Conservation (phyloP, 2,113 vertebrate species). For the Brachypodius melanocephalos region DNA sequence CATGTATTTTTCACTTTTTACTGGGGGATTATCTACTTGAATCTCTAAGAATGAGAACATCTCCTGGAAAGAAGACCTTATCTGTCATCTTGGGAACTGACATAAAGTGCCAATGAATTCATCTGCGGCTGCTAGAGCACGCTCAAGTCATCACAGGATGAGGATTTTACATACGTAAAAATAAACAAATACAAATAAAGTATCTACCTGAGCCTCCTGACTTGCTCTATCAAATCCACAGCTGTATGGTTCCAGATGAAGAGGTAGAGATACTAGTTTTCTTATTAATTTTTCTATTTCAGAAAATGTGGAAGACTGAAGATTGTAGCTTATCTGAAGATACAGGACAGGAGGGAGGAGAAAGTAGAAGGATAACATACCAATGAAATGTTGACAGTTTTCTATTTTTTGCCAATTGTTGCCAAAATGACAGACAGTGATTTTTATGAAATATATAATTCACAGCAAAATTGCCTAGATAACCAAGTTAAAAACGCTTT, state of each 20-base stretch:
- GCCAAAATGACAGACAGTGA: slow-evolving; percentile 68
- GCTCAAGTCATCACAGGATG: background rate
- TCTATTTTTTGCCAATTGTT: slow-evolving; percentile 71
- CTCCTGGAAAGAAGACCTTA: background rate
- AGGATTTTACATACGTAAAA: background rate
- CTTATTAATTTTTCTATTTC: slow-evolving; percentile 47
- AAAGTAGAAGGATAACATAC: background rate
- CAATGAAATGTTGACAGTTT: slow-evolving; percentile 50
- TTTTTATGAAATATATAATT: slow-evolving; percentile 73
- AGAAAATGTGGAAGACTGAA: slow-evolving; percentile 5
- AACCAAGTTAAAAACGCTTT: slow-evolving; percentile 68
- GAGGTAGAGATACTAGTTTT: background rate
- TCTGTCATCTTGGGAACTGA: background rate
- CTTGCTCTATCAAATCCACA: background rate
- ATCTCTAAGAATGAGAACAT: background rate
- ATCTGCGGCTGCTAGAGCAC: background rate
- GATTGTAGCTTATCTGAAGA: slow-evolving; percentile 26
- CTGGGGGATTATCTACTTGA: background rate
- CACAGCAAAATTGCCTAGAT: slow-evolving; percentile 72
- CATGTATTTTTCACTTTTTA: background rate
- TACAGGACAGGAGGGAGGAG: background rate
- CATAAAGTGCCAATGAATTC: background rate
- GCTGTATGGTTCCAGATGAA: background rate
- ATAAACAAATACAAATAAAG: background rate
- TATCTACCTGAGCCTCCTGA: background rate